These are phyloP conservation scores for Thaumetopoea pityocampa DNA, from an alignment of 1,140 invertebrate species.

Conservation along the genomic window DNA sequence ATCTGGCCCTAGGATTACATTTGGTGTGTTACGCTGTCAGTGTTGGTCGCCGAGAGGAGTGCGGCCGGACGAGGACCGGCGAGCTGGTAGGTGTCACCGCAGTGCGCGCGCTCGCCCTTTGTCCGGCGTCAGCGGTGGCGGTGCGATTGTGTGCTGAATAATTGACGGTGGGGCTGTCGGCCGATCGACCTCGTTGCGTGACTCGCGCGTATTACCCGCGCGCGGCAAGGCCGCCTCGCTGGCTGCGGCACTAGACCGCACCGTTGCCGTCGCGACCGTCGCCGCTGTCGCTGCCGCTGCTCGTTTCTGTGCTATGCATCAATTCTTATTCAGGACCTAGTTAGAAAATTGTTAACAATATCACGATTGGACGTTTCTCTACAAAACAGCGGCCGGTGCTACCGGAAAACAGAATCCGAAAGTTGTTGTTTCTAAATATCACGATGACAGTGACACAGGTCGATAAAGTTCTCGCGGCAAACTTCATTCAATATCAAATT, in stretches of 20 bases:
- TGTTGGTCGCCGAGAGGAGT: conserved; percentile 42
- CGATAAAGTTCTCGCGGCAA: conserved; percentile 11
- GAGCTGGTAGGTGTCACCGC: conserved; percentile 64
- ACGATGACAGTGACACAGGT: conserved; percentile 10
- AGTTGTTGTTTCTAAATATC: conserved; percentile 11
- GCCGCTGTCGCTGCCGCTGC: conserved; percentile 22
- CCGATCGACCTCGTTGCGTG: conserved; percentile 67
- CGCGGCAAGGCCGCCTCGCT: conserved; percentile 65
- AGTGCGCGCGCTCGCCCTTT: conserved; percentile 55
- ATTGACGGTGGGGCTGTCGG: conserved; percentile 63
- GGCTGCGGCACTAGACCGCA: conserved; percentile 54
- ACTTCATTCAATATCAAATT: too few species aligned
- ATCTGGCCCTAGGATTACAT: conserved; percentile 36
- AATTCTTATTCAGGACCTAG: conserved; percentile 19
- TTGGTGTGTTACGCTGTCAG: conserved; percentile 47
- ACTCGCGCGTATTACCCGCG: conserved; percentile 43
- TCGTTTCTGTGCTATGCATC: conserved; percentile 32
- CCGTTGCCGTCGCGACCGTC: conserved; percentile 31
- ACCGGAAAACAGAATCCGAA: too few species aligned
- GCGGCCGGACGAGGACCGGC: conserved; percentile 37
- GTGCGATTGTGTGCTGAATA: conserved; percentile 66
- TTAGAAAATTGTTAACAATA: too few species aligned
- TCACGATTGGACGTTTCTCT: too few species aligned
- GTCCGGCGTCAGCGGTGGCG: conserved; percentile 42
- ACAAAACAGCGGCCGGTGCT: too few species aligned